Base-by-base conservation (phyloP, 2,888 invertebrate genomes). In the Cerastis rubricosa region DNA sequence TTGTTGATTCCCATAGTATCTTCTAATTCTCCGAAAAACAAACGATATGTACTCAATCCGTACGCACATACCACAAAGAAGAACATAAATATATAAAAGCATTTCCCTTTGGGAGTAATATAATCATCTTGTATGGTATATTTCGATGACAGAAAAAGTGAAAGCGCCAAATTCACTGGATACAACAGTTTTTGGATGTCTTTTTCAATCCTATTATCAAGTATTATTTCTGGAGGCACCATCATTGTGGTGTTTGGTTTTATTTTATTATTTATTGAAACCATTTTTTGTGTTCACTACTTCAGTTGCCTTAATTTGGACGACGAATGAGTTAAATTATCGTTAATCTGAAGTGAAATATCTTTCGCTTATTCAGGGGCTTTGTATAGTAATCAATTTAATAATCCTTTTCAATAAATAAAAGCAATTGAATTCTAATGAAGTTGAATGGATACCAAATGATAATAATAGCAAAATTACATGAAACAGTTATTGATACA, bases 161-260 rank as follows among this genome's bases (percentile, higher is more conserved):
- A 68, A 9, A 83, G 78, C 59, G 73, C 51, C 0, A 81, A 45
- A 74, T 88, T 77, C 8, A 87, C 19, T 4, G 87, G 81, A 65
- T 61, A 73, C 2, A 86, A 57, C n/a, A 85, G 80, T 65, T 66
- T 74, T 59, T 80, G 65, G 0, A 86, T 45, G 11, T 83, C 80
- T 73, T 77, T 80, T 9, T 88, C 80, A 4, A 87, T 14, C 57
- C 63, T 77, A 19, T 86, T 86, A n/a, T 74, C 43, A 8, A 76
- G 35, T 25, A 82, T 49, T 40, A 67, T 54, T 71, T 86, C 87
- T 14, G 66, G 22, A 12, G n/a, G 51, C 5, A 57, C n/a, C 9
- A 11, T 40, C 9, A 11, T 40, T 67, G 49, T 47, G 49, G 9
- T n/a, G 19, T 43, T 70, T 17, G 35, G 17, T 12, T 63, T 74